Percentiles rank a stretch among this genome's conserved stretches.
Evolutionary conservation across 2,888 invertebrate species (phyloP).

Genomic region (Cinara cedri): DNA sequence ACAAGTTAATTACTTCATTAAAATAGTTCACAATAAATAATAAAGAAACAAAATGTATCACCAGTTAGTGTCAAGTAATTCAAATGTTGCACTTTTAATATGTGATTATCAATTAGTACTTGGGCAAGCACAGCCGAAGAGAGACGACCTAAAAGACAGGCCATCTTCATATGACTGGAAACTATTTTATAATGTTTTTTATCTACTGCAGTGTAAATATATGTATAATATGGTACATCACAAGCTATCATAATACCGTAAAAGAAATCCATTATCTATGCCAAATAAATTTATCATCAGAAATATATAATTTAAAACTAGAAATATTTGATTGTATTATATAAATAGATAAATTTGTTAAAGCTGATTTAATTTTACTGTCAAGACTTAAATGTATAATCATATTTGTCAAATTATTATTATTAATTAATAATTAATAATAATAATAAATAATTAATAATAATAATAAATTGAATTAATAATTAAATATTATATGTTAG

Average conservation of each 20-base stretch:
- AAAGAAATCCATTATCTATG: constrained; percentile 63
- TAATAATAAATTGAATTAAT: not conserved
- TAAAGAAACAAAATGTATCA: constrained; percentile 57
- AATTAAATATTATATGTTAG: not conserved
- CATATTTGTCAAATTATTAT: too few relatives aligned
- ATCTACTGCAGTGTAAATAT: constrained; percentile 66
- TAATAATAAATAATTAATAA: too few relatives aligned
- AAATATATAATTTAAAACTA: not conserved
- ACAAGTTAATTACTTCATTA: not conserved
- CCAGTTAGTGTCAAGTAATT: constrained; percentile 64
- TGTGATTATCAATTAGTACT: constrained; percentile 57
- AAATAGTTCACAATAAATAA: constrained; percentile 59
- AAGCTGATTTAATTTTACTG: too few relatives aligned
- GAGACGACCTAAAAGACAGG: constrained; percentile 64
- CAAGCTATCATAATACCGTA: constrained; percentile 65
- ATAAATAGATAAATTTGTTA: not conserved
- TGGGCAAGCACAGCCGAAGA: constrained; percentile 63
- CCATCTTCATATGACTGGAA: constrained; percentile 65
- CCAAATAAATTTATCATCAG: constrained; percentile 21
- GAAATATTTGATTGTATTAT: not conserved
- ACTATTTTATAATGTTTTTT: constrained; percentile 63
- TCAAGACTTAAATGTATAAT: too few relatives aligned
- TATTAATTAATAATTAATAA: too few relatives aligned
- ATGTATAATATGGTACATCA: constrained; percentile 67
- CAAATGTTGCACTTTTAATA: constrained; percentile 62